Evolutionary conservation across 2,888 invertebrate species (phyloP).

Genomic region (Hemistola chrysoprasaria): DNA sequence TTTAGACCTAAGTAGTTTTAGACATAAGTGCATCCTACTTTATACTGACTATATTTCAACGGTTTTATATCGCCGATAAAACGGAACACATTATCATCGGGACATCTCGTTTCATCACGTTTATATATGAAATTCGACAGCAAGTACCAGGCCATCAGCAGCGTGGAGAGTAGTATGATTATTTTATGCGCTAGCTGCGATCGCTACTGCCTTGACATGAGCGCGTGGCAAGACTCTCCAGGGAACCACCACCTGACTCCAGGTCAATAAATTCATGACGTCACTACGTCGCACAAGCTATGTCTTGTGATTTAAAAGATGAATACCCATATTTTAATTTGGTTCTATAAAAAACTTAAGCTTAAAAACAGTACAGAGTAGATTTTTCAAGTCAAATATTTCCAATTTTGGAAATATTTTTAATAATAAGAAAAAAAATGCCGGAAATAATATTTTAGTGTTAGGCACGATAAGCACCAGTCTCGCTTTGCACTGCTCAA

Average conservation of each 20-base stretch:
- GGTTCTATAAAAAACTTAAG: too few relatives aligned
- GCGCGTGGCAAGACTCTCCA: constrained; percentile 35
- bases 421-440: too few relatives aligned
- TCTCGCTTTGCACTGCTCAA: too few relatives aligned
- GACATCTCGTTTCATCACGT: constrained; percentile 5
- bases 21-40: constrained; percentile 6
- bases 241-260: constrained; percentile 51
- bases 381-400: too few relatives aligned
- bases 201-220: constrained; percentile 28
- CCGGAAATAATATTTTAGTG: too few relatives aligned
- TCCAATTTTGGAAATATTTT: too few relatives aligned
- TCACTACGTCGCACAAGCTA: background rate
- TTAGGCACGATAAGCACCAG: too few relatives aligned
- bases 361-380: too few relatives aligned
- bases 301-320: too few relatives aligned
- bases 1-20: background rate
- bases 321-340: too few relatives aligned
- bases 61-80: background rate
- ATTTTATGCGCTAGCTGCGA: constrained; percentile 27
- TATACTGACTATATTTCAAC: background rate
- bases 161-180: constrained; percentile 24
- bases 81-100: background rate
- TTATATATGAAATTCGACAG: constrained; percentile 6
- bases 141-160: constrained; percentile 34
- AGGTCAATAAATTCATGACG: constrained; percentile 33